Percentiles rank a stretch among this genome's conserved stretches.
These are phyloP conservation scores for Syngnathus floridae DNA, from an alignment of 2,113 vertebrate genomes.

Conservation along the genomic window DNA sequence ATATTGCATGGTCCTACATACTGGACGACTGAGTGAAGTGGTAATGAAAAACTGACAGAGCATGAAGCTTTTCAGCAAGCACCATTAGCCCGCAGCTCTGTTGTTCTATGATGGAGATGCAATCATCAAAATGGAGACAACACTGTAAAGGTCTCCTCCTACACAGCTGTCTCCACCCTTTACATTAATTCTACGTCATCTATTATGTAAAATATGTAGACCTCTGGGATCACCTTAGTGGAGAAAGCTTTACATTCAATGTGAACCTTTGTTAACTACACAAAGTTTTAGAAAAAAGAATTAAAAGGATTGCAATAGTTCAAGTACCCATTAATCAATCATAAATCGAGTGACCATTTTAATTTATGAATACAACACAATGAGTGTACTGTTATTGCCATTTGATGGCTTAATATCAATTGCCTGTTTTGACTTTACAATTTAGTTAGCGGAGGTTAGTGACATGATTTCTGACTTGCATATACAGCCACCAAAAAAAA, in stretches of 20 bases:
- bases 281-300: neutral
- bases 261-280: conserved; percentile 13
- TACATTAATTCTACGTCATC: neutral
- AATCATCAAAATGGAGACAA: conserved; percentile 41
- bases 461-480: too few species aligned
- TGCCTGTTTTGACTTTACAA: too few species aligned
- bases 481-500: too few species aligned
- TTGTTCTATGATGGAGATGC: conserved; percentile 47
- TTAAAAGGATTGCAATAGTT: neutral
- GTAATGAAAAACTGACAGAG: conserved; percentile 49
- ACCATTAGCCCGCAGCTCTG: conserved; percentile 46
- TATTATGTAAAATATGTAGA: neutral
- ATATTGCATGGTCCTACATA: conserved; percentile 20
- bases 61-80: conserved; percentile 32
- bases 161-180: conserved; percentile 18
- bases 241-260: neutral
- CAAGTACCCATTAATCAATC: neutral
- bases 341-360: neutral
- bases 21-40: conserved; percentile 33
- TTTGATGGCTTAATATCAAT: too few species aligned
- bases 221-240: neutral
- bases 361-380: neutral
- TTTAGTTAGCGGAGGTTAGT: too few species aligned
- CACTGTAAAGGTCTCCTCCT: conserved; percentile 27
- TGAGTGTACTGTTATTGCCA: too few species aligned